Base-by-base conservation (phyloP, 2,113 vertebrate species). In the Calcarius ornatus region DNA sequence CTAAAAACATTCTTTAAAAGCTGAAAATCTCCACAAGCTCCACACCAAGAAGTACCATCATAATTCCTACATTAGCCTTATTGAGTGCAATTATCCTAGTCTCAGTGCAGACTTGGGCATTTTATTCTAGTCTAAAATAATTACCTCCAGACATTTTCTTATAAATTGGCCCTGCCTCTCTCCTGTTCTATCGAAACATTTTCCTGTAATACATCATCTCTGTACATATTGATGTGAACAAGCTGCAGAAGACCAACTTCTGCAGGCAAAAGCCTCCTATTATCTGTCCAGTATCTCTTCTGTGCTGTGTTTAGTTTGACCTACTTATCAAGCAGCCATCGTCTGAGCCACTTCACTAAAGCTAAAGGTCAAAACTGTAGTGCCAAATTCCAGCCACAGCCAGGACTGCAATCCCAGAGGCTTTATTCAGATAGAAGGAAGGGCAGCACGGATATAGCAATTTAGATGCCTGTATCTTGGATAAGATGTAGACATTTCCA, bases 271-370 rank as follows among this genome's bases (percentile, higher is more conserved):
- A 86, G 54, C 66, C 47, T 90, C 38, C 54, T 77, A 2, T 71
- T 81, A 78, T 69, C 57, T 51, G 54, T 37, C 31, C 60, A 28
- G 38, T 81, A 59, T 80, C 86, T 91, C 56, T 68, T 47, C 77
- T 71, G 2, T 78, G 72, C 81, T 76, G 53, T 86, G 64, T 91
- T 84, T 89, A 75, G 83, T 89, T 94, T 95, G 83, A 95, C 73
- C 57, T 61, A 24, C 69, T 95, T 91, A 95, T 48, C 83, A 72
- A 87, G 53, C 57, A 92, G 72, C 51, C 73, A 72, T 83, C 16
- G 2, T 71, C 90, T 81, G 81, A 94, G 87, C 73, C 87, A 68
- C 81, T 91, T 89, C 73, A 68, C 81, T 81, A 23, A 86, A 85
- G 69, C 70, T 85, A 78, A 85, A 82, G 57, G 63, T 95, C 86